Evolutionary conservation across 2,797 vertebrate genomes (phyloP), one percentile per base, ranked within the genome.

Genomic region (Discoglossus pictus): DNA sequence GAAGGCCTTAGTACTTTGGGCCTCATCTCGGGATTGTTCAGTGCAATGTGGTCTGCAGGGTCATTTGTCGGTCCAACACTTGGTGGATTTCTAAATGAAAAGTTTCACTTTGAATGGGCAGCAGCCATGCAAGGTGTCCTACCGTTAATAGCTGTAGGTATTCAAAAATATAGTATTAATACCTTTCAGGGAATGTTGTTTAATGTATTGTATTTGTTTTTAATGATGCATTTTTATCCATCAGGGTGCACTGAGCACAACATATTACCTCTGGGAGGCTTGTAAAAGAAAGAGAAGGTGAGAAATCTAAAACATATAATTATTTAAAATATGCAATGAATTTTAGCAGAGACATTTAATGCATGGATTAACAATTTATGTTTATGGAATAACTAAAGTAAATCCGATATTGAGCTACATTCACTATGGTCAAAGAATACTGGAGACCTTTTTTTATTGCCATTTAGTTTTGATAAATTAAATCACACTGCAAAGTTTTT

Each of bases 1-100:
- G 94, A 98, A 65, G 92, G 93, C 20, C 80, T 98, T 3, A 93
- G 94, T 72, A 93, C 96, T 0, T 75, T 97, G 23, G 96, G 96
- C n/a, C 83, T 99, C 58, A 91, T 97, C 11, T 98, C 97, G 3
- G 97, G 96, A 12, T 80, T 99, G 39, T 93, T 92, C 34, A 82
- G 71, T 24, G 94, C 95, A 1, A 75, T 92, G 72, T 98, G 95
- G 96, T 95, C 92, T 8, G 21, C 83, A 25, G 97, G 97, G 97
- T 93, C 83, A 60, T 89, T 92, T 76, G 13, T 82, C 53, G 90
- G 90, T 65, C 89, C 89, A 4, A 64, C 74, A 1, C 40, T 92
- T 10, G 90, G 89, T 62, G 90, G 89, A 65, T 86, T 85, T 79
- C 68, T 91, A 10, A 78, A 84, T 77, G 87, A 90, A 20, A 78